phyloP scores from a whole-genome alignment of 2,113 vertebrate genomes.

The Bolborhynchus lineola region DNA sequence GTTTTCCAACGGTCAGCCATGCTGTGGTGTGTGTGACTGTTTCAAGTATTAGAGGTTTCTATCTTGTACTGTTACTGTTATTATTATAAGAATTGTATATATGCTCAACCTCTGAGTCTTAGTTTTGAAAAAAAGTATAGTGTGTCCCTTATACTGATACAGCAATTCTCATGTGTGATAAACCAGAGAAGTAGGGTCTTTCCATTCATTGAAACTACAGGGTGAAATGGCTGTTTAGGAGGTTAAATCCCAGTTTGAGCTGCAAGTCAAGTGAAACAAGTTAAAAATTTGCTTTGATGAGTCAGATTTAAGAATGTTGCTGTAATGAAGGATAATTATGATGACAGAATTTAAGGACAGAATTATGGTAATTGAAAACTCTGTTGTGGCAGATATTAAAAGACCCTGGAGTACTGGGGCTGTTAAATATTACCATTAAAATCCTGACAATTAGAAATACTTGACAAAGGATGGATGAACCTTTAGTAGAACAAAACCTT shows the following conservation, averaged over 20 bases:
- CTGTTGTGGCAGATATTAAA: conserved; percentile 66
- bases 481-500: conserved; percentile 12
- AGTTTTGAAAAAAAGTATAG: not conserved
- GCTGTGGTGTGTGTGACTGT: not conserved
- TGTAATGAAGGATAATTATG: conserved; percentile 70
- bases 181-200: not conserved
- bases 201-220: not conserved
- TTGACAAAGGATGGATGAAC: conserved; percentile 25
- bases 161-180: not conserved
- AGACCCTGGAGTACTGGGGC: conserved; percentile 59
- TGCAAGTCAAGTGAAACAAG: conserved; percentile 50
- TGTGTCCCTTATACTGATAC: no score
- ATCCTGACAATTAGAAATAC: conserved; percentile 63
- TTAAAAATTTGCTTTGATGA: conserved; percentile 65
- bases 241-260: conserved; percentile 30
- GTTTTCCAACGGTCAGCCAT: conserved; percentile 3
- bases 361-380: conserved; percentile 73
- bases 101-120: not conserved
- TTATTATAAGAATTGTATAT: not conserved
- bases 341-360: conserved; percentile 70
- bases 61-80: not conserved
- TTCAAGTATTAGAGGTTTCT: not conserved
- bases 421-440: conserved; percentile 65
- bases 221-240: not conserved
- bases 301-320: conserved; percentile 65